A percentile compares a stretch with the other conserved stretches of the same genome.
phyloP scores from a whole-genome alignment of 2,888 invertebrate species.

The Cephus rjabovi region DNA sequence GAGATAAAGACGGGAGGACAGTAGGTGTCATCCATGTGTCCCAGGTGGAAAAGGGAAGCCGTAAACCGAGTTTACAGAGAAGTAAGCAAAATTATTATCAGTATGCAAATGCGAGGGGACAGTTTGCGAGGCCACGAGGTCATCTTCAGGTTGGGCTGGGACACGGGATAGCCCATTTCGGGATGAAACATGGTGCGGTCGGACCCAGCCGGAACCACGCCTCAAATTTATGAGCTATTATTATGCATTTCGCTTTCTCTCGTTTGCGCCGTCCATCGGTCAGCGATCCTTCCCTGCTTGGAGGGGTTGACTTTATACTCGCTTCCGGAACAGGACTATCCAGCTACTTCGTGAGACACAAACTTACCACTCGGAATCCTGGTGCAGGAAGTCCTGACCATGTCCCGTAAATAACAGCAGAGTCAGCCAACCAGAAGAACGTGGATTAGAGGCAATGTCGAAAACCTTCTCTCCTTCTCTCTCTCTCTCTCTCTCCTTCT shows the following conservation, averaged over 20 bases:
- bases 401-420: no score
- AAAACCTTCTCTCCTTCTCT: no score
- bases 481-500: no score
- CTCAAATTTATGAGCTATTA: conserved; percentile 54
- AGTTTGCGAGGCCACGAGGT: conserved; percentile 7
- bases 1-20: no score
- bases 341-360: neutral
- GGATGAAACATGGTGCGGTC: conserved; percentile 39
- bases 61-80: conserved; percentile 8
- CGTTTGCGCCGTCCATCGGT: conserved; percentile 18
- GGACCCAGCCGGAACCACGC: conserved; percentile 38
- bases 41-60: no score
- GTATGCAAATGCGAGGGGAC: conserved; percentile 32
- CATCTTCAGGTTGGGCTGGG: neutral
- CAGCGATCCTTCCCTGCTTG: conserved; percentile 11
- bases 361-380: no score
- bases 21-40: no score
- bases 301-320: conserved; percentile 3
- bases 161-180: conserved; percentile 19
- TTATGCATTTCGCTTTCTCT: conserved; percentile 50
- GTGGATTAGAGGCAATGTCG: no score
- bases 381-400: no score
- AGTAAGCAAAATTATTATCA: conserved; percentile 36
- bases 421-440: no score
- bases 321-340: conserved; percentile 3